Evolutionary conservation across 2,797 vertebrate genomes (phyloP), one percentile per base, ranked within the genome.

Genomic region (Threskiornis aethiopicus): DNA sequence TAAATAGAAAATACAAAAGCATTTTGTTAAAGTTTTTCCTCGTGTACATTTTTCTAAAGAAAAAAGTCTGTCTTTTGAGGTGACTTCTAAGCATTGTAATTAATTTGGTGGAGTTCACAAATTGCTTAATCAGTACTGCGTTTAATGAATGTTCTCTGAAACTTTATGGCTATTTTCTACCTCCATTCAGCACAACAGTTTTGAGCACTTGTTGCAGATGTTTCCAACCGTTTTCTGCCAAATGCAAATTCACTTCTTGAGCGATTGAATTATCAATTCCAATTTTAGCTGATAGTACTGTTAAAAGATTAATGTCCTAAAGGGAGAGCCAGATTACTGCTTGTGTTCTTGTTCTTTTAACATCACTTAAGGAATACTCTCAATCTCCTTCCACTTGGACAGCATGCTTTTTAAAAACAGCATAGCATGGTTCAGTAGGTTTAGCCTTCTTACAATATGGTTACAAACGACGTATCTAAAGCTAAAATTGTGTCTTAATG

Each of bases 261-360:
- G 55, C 84, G 90, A 93, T 62, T 84, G 59, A 94, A 96, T 95
- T 92, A 94, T 96, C 85, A 84, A 31, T 87, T 75, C 66, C 75
- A 89, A 44, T 87, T 81, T 95, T 83, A 93, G 88, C 71, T 95
- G 85, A 93, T 81, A 83, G 10, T 55, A 57, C 55, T 91, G 52
- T 91, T 95, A 80, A 94, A 94, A 93, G 61, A 92, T 85, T 92
- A 61, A 93, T 85, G 79, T 70, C 69, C 76, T 92, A 86, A 69
- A 73, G 49, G 26, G 26, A 92, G 67, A 93, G 75, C 84, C 59
- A 80, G 47, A 83, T 85, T 92, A 84, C 91, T 76, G 58, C 66
- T 59, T 83, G 33, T 0, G 9, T 79, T 96, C 44, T 92, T 96
- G 9, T 79, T 96, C 44, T 92, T 96, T 69, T 86, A 79, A 51